Base-by-base conservation (phyloP, 2,888 invertebrate genomes). In the Sarcophaga subvicina region DNA sequence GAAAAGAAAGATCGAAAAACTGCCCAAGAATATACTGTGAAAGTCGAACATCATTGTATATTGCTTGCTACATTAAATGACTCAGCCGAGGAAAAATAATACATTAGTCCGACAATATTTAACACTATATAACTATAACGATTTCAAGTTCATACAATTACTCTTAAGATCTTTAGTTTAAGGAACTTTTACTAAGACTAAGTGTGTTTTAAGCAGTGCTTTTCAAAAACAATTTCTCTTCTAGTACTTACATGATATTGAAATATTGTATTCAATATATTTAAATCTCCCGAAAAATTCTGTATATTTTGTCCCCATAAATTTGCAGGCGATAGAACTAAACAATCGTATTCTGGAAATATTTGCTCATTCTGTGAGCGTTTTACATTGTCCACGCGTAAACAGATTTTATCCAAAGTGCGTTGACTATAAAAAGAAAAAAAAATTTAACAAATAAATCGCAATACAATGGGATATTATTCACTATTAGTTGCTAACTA, bases 301-400 rank as follows among this genome's bases (percentile, higher is more conserved):
- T 97, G 96, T 49, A 96, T 94, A 92, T 97, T 97, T 92, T 97
- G 96, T 89, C 96, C 96, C 99, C 99, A 99, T 83, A 99, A 95
- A 94, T 98, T 98, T 8, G 98, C 98, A 0, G 99, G 99, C 1
- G 99, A 99, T 11, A 99, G 94, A 62, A 98, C 94, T 45, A 99
- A 95, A 93, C 99, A 99, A 92, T 96, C 97, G 93, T 98, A 99
- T 92, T 98, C 97, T 0, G 99, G 99, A 88, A 99, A 94, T 80
- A 97, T 95, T 76, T 94, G 94, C 60, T 96, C 95, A 85, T 95
- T 94, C 88, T 95, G 95, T 70, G 91, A 89, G 73, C 95, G 95
- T 90, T 96, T 96, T 8, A 97, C 95, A 84, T 96, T 96, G 92
- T 97, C 97, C 78, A 98, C 96, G 91, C 98, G 98, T 88, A 98